Conservation (phyloP, 2,888 invertebrate species). For the Synergus umbraculus region DNA sequence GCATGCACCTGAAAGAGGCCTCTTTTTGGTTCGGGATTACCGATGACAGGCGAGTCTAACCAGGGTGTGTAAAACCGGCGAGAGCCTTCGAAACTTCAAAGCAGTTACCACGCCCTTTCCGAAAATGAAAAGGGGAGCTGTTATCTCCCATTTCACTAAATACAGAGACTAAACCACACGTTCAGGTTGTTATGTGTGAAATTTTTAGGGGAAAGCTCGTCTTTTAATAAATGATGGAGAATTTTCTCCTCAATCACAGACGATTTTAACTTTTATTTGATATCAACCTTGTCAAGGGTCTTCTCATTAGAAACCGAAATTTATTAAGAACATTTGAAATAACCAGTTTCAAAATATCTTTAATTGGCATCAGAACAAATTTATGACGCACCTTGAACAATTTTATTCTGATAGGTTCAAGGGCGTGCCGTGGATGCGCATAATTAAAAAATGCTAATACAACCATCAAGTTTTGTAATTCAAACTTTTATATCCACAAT, state of each 20-base stretch:
- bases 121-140: neutral
- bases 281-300: neutral
- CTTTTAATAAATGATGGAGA: neutral
- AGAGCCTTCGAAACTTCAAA: constrained; percentile 22
- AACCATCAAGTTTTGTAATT: too few species aligned
- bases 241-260: neutral
- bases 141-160: constrained; percentile 7
- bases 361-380: too few species aligned
- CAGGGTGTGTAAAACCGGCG: constrained; percentile 1
- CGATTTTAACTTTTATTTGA: neutral
- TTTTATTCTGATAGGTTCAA: too few species aligned
- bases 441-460: neutral
- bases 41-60: constrained; percentile 24
- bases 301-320: neutral
- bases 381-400: too few species aligned
- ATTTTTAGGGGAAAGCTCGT: neutral
- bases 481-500: too few species aligned
- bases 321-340: neutral
- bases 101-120: constrained; percentile 3
- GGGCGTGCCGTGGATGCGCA: neutral
- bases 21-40: constrained; percentile 24
- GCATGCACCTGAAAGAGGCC: constrained; percentile 29
- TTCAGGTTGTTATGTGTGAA: neutral
- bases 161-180: neutral
- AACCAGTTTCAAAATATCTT: too few species aligned